Conservation (phyloP, 30 jellyfish, hydroid and myxozoan genomes). For the Pelagia noctiluca region DNA sequence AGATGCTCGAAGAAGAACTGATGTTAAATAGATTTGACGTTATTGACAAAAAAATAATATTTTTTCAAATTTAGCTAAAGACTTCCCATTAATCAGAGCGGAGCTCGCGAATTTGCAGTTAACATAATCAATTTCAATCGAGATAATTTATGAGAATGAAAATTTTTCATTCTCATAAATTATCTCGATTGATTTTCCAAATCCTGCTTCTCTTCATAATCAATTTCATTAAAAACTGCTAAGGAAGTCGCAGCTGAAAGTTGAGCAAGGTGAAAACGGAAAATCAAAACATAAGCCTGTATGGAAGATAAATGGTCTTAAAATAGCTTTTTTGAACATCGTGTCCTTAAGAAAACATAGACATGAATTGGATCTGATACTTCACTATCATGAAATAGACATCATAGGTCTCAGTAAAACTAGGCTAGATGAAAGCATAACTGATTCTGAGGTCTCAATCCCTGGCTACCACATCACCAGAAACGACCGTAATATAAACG, state of each 20-base stretch:
- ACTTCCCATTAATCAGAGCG: neutral
- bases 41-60: no score
- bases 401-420: neutral
- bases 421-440: neutral
- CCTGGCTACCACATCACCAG: conserved; percentile 21
- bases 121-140: no score
- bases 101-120: neutral
- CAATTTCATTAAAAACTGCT: neutral
- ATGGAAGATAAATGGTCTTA: neutral
- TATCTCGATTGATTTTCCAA: no score
- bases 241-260: conserved; percentile 32
- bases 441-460: neutral
- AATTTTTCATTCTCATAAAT: no score
- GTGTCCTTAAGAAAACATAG: neutral
- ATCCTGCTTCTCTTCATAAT: no score
- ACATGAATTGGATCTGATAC: neutral
- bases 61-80: neutral
- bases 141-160: no score
- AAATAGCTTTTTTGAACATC: neutral
- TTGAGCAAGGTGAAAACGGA: neutral
- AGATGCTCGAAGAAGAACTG: neutral
- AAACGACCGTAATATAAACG: conserved; percentile 28
- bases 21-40: neutral
- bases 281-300: conserved; percentile 17
- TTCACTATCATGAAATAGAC: neutral